These are phyloP conservation scores for Cheilinus undulatus DNA, from an alignment of 2,113 vertebrate genomes.

Conservation along the genomic window DNA sequence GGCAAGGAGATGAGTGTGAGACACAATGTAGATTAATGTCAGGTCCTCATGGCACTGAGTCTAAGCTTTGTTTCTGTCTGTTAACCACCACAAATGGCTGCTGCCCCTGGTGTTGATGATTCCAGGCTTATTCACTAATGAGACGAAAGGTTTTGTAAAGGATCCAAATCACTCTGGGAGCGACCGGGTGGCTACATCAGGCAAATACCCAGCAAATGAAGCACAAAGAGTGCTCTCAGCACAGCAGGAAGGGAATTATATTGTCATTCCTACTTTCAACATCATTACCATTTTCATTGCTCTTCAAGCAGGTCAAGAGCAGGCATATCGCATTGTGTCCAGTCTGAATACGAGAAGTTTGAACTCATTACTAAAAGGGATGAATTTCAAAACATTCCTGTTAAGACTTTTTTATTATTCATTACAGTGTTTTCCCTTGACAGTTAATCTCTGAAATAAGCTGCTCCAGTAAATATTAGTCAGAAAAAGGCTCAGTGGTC, in stretches of 20 bases:
- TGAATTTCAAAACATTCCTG: constrained; percentile 32
- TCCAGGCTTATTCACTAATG: constrained; percentile 61
- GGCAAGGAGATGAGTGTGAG: constrained; percentile 24
- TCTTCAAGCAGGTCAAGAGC: constrained; percentile 54
- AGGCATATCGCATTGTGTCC: constrained; percentile 33
- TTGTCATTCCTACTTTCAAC: constrained; percentile 63
- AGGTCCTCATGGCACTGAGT: constrained; percentile 40
- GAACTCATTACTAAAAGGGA: constrained; percentile 16
- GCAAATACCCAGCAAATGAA: constrained; percentile 70
- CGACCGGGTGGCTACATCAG: constrained; percentile 20
- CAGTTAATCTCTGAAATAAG: constrained; percentile 17
- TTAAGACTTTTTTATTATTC: constrained; percentile 9
- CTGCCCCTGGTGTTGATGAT: constrained; percentile 40
- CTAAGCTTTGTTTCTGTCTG: constrained; percentile 56
- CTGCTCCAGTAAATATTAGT: constrained; percentile 11
- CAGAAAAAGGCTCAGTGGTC: too few relatives aligned
- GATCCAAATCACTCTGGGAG: constrained; percentile 59
- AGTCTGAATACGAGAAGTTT: constrained; percentile 28
- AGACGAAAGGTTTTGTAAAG: constrained; percentile 70
- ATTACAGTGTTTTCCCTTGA: background rate
- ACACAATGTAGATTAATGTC: constrained; percentile 54
- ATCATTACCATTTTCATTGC: constrained; percentile 66
- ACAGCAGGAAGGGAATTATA: constrained; percentile 67
- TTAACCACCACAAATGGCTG: constrained; percentile 61
- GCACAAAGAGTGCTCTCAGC: constrained; percentile 63